phyloP scores from a whole-genome alignment of 2,113 vertebrate genomes.

The Baryphthengus martii region DNA sequence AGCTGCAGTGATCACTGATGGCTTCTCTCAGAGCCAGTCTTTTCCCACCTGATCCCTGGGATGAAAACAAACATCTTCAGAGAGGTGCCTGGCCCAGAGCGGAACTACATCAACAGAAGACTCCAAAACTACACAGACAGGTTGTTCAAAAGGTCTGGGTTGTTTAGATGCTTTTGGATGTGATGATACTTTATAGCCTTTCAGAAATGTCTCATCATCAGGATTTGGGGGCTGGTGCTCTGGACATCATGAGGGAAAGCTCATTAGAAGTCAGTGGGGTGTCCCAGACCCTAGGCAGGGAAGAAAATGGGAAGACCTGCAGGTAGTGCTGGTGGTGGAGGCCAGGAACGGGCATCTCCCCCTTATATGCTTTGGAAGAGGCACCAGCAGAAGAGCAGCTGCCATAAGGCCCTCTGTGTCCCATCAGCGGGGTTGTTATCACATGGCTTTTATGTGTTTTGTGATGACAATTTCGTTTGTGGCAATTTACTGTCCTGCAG shows the following conservation, averaged over 20 bases:
- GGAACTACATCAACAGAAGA: too few species aligned
- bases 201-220: not conserved
- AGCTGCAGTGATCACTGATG: not conserved
- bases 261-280: not conserved
- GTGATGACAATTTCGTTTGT: not conserved
- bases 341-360: fast-evolving
- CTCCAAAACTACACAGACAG: not conserved
- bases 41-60: not conserved
- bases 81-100: not conserved
- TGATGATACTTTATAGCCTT: not conserved
- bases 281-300: not conserved
- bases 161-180: not conserved
- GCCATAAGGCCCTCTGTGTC: not conserved
- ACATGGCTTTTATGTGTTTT: not conserved
- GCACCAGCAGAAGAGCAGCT: not conserved
- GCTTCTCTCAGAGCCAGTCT: not conserved
- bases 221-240: not conserved
- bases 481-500: conserved; percentile 37
- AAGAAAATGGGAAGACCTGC: not conserved
- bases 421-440: not conserved
- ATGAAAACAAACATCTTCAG: not conserved
- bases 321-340: not conserved
- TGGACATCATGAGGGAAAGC: not conserved
- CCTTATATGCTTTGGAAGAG: not conserved
- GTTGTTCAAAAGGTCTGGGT: not conserved